Evolutionary conservation across 2,888 invertebrate genomes (phyloP).

Genomic region (Ganaspis brasiliensis): DNA sequence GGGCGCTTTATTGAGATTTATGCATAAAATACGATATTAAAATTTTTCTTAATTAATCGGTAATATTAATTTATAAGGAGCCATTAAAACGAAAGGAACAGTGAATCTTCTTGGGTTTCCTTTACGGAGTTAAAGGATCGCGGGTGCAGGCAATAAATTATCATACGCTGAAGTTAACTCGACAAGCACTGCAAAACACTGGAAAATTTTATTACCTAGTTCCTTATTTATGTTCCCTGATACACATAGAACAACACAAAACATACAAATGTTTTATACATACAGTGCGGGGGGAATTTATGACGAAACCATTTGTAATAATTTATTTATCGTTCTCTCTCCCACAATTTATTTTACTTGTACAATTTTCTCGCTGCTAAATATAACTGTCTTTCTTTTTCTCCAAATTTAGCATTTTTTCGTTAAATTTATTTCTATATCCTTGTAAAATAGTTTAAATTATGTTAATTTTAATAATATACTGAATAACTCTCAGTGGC

Average conservation of each 20-base stretch:
- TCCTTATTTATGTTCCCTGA: neutral
- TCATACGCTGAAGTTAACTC: neutral
- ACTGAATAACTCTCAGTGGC: no score
- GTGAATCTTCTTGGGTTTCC: neutral
- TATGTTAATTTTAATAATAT: no score
- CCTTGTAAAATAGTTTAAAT: no score
- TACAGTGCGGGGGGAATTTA: neutral
- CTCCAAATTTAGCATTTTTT: no score
- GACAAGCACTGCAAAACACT: conserved; percentile 1
- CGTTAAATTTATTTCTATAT: no score
- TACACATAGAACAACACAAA: neutral
- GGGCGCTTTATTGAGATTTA: conserved; percentile 17
- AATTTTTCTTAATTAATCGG: neutral
- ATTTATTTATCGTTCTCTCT: no score
- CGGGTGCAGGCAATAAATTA: neutral
- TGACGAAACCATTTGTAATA: no score
- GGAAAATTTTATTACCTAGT: neutral
- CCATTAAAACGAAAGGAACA: neutral
- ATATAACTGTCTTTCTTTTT: no score
- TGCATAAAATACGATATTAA: neutral
- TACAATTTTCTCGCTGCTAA: no score
- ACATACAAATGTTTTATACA: conserved; percentile 1
- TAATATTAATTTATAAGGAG: neutral
- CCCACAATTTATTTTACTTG: no score
- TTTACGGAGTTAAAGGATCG: neutral